Conservation (phyloP, 2,113 vertebrate species). For the Progne subis region DNA sequence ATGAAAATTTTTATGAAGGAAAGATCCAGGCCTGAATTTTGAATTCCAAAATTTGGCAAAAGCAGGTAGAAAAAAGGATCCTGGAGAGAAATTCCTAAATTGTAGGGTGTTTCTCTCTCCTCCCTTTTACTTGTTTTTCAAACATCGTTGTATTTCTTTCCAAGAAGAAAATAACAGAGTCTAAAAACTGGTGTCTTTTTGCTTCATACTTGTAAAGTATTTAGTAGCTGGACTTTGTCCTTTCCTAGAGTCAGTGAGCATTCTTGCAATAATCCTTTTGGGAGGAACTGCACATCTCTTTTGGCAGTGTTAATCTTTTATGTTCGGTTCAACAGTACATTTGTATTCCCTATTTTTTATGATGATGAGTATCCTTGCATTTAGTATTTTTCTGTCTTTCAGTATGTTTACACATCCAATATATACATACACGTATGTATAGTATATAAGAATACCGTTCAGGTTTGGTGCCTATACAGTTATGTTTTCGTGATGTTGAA, state of each 20-base stretch:
- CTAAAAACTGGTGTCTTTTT: background rate
- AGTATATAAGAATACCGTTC: background rate
- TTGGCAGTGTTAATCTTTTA: background rate
- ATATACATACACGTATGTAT: background rate
- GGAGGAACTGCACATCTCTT: background rate
- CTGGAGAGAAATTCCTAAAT: background rate
- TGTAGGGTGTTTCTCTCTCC: background rate
- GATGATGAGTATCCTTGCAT: background rate
- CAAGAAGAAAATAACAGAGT: background rate
- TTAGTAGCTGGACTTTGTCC: background rate
- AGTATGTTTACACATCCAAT: background rate
- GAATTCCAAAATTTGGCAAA: background rate
- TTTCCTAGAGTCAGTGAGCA: background rate
- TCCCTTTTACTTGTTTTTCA: background rate
- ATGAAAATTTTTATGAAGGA: background rate
- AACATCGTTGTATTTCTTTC: background rate
- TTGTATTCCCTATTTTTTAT: background rate
- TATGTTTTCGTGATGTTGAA: background rate
- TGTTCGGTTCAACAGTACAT: background rate
- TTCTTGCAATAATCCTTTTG: background rate
- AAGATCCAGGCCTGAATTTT: background rate
- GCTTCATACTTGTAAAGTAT: background rate
- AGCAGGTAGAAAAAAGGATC: background rate
- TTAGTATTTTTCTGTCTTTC: background rate
- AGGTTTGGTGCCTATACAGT: background rate